These are phyloP conservation scores for Pristionchus entomophagus DNA, from an alignment of 2,888 invertebrate species.

Conservation along the genomic window DNA sequence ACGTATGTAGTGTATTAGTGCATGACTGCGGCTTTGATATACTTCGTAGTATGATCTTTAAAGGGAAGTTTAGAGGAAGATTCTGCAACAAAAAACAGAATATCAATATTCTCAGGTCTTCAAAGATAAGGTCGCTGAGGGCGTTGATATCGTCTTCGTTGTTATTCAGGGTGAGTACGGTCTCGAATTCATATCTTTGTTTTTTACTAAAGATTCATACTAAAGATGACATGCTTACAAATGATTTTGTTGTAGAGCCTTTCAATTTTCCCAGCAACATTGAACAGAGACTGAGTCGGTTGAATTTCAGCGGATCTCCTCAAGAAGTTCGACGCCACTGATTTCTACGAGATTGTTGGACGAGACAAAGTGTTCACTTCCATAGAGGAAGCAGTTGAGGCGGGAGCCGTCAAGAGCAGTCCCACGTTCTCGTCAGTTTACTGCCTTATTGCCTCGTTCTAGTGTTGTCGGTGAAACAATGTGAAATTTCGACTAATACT, in stretches of 20 bases:
- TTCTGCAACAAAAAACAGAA: not conserved
- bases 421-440: not conserved
- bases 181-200: too few species aligned
- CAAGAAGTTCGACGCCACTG: slow-evolving; percentile 68
- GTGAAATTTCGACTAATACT: too few species aligned
- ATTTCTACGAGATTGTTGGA: slow-evolving; percentile 69
- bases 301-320: slow-evolving; percentile 66
- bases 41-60: too few species aligned
- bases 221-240: too few species aligned
- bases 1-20: too few species aligned
- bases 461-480: too few species aligned
- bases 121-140: slow-evolving; percentile 63
- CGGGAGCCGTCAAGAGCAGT: not conserved
- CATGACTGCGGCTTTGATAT: too few species aligned
- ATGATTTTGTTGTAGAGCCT: too few species aligned
- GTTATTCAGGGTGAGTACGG: slow-evolving; percentile 68
- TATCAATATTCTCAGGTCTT: slow-evolving; percentile 58
- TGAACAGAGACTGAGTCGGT: too few species aligned
- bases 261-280: too few species aligned
- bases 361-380: slow-evolving; percentile 59
- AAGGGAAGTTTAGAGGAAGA: too few species aligned
- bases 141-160: slow-evolving; percentile 68
- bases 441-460: not conserved
- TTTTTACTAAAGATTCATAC: too few species aligned
- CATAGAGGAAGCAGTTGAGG: slow-evolving; percentile 54